Base-by-base conservation (phyloP, 2,888 invertebrate genomes). In the Andricus curvator region DNA sequence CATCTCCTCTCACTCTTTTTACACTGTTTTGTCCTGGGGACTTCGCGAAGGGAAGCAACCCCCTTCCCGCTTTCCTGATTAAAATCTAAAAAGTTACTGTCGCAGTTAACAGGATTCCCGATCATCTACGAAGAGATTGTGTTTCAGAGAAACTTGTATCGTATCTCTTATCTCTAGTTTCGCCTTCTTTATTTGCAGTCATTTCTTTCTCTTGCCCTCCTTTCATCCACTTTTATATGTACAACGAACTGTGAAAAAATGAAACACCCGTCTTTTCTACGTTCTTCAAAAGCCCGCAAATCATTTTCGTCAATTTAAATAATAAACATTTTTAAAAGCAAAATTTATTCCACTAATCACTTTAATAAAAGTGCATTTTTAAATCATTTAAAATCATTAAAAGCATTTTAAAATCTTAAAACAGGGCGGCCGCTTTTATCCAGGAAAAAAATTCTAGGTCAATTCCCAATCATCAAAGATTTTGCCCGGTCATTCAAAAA, bases 211-310 rank as follows among this genome's bases (percentile, higher is more conserved):
- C 66, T 37, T 66, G 56, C 48, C 77, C 76, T 74, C 60, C 76
- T 82, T 78, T 77, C 70, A 82, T 81, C 77, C 80, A 81, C 80
- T 80, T 87, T 85, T 87, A 81, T 87, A 87, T 85, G 85, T 85
- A 86, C 81, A 86, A 85, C 83, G 85, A 87, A 87, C 83, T 86
- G 86, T 84, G 82, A 79, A 83, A 85, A 85, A 84, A 84, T 84
- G 83, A 87, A 85, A 84, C 83, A 85, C 85, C 85, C 70, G 20
- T 29, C 29, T 29, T 64, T 6, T 29, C 29, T 64, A 17, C 17
- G 13, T 25, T 29, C n/a, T 60, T 60, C 56, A 56, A 74, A 74
- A 4, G 37, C 29, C 56, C 56, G 33, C 37, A 74, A 60, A 74
- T 56, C n/a, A 37, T 70, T 70, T 70, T 70, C 20, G 13, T 70